phyloP scores from a whole-genome alignment of 2,113 vertebrate genomes.

The Geococcyx californianus region DNA sequence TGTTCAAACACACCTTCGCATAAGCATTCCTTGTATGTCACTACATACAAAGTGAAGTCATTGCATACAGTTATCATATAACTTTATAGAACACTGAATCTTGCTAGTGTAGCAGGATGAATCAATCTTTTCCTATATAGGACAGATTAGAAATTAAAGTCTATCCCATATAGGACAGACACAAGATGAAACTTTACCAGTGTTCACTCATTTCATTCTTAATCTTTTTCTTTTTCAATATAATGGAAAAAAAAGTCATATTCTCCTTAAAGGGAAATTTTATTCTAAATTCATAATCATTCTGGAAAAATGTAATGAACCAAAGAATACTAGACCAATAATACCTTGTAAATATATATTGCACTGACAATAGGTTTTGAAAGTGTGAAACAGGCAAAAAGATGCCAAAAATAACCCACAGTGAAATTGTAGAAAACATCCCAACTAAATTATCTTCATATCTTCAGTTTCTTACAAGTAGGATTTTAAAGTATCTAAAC shows the following conservation, averaged over 20 bases:
- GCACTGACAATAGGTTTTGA: not conserved
- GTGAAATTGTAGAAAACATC: not conserved
- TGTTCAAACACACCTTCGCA: not conserved
- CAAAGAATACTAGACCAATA: not conserved
- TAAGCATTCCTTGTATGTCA: not conserved
- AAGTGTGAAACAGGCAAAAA: conserved; percentile 3
- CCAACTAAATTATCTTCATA: not conserved
- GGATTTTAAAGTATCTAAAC: not conserved
- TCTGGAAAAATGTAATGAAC: conserved; percentile 26
- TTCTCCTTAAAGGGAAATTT: not conserved
- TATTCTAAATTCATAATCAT: not conserved
- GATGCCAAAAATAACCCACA: not conserved
- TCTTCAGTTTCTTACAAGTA: not conserved
- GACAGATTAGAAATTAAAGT: not conserved
- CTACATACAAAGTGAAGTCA: not conserved
- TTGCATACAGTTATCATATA: not conserved
- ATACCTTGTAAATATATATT: not conserved
- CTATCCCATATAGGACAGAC: conserved; percentile 1
- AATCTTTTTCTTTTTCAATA: not conserved
- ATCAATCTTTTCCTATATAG: not conserved
- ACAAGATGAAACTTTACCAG: not conserved
- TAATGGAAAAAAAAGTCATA: conserved; percentile 3
- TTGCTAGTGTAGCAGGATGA: not conserved
- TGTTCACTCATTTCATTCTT: not conserved
- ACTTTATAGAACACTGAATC: not conserved